These are phyloP conservation scores for Pyrrhia umbra DNA, from an alignment of 2,888 invertebrate species.

Conservation along the genomic window DNA sequence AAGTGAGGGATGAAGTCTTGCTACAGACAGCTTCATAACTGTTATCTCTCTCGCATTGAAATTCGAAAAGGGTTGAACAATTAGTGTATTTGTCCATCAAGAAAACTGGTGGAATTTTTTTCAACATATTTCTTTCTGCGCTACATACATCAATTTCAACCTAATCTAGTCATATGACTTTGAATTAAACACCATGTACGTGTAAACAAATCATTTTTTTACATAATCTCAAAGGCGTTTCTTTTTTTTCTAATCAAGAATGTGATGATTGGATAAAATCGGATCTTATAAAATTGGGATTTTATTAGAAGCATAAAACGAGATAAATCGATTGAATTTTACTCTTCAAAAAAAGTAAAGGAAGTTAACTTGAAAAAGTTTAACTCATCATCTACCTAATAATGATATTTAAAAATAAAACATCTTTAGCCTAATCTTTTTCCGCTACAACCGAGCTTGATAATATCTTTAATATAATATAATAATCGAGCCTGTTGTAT, in stretches of 20 bases:
- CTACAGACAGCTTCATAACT: not conserved
- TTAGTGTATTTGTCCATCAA: not conserved
- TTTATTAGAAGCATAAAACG: constrained; percentile 32
- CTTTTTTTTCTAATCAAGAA: constrained; percentile 15
- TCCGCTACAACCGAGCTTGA: no score
- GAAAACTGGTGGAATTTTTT: not conserved
- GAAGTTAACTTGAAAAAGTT: not conserved
- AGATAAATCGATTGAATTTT: constrained; percentile 26
- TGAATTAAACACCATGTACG: no score
- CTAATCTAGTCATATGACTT: no score
- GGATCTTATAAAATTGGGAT: constrained; percentile 38
- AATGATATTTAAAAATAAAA: no score
- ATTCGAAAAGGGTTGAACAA: not conserved
- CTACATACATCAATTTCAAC: not conserved
- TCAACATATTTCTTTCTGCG: not conserved
- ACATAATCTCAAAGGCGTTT: constrained; percentile 16
- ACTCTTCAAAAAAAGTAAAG: constrained; percentile 22
- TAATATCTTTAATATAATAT: no score
- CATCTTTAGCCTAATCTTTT: no score
- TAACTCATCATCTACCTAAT: not conserved
- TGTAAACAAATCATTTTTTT: constrained; percentile 26
- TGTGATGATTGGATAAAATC: constrained; percentile 47
- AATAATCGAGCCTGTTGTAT: no score
- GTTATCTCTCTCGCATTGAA: not conserved
- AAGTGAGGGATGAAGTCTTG: not conserved